Evolutionary conservation across 2,888 invertebrate genomes (phyloP), one percentile per base, ranked within the genome.

Genomic region (Carterocephalus palaemon): DNA sequence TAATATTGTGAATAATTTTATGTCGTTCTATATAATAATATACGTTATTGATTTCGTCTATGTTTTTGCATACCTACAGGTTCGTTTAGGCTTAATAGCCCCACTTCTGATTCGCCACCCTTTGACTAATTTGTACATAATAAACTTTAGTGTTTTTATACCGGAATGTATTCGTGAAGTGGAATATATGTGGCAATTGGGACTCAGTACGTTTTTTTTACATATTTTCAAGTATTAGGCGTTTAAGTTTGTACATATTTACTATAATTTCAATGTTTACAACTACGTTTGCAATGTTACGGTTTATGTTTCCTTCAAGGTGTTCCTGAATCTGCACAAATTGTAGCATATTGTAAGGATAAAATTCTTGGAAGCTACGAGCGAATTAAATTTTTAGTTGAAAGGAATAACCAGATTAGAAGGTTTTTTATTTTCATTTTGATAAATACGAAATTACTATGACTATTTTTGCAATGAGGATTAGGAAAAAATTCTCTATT

Each of bases 171-270:
- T 95, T 28, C 87, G 92, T 50, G 96, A 96, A 80, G 90, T 94
- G 0, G 94, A 95, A 64, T 92, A 93, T 60, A 93, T 95, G 90
- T 90, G 91, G 75, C 93, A 93, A 70, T 80, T 95, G 48, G 89
- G 90, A 22, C 76, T 95, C 33, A 76, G 91, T 91, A 73, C 76
- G 78, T 70, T 10, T 8, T 20, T 6, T n/a, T n/a, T n/a, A n/a
- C n/a, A n/a, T n/a, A n/a, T n/a, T n/a, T n/a, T n/a, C n/a, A n/a
- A n/a, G n/a, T n/a, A n/a, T n/a, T n/a, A n/a, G n/a, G n/a, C n/a
- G n/a, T n/a, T n/a, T n/a, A n/a, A n/a, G n/a, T n/a, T n/a, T n/a
- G n/a, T n/a, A n/a, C n/a, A n/a, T n/a, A n/a, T n/a, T n/a, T n/a
- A n/a, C n/a, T n/a, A n/a, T n/a, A n/a, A n/a, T n/a, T n/a, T n/a